A percentile compares a stretch with the other conserved stretches of the same genome.
These are phyloP conservation scores for Tetraneura akinire DNA, from an alignment of 1,140 invertebrate species.

Conservation along the genomic window DNA sequence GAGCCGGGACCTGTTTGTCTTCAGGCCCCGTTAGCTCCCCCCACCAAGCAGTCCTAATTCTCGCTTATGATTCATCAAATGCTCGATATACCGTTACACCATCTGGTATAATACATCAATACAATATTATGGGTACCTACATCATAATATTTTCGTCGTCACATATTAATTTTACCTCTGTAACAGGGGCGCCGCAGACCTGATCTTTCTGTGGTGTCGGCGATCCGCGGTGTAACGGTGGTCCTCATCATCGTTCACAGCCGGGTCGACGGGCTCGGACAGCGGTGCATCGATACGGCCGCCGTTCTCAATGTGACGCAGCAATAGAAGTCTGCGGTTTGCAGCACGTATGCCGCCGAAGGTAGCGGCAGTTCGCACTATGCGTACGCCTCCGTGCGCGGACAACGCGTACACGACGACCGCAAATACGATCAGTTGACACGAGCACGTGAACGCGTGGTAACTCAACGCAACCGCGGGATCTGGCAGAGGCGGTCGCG, in stretches of 20 bases:
- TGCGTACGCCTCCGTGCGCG: not conserved
- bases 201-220: constrained; percentile 10
- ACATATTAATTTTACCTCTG: constrained; percentile 18
- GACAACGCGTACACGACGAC: constrained; percentile 25
- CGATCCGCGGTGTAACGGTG: not conserved
- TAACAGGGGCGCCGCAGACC: constrained; percentile 1
- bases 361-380: not conserved
- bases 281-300: not conserved
- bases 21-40: no score
- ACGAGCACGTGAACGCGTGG: not conserved
- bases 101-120: no score
- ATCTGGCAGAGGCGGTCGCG: not conserved
- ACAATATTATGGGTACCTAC: no score
- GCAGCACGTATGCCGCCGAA: not conserved
- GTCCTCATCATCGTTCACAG: not conserved
- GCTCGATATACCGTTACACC: no score
- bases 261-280: not conserved
- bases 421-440: constrained; percentile 9
- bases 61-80: no score
- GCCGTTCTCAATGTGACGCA: no score
- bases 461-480: not conserved
- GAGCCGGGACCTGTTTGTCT: no score
- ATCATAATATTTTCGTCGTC: no score
- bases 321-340: no score
- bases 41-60: no score